Evolutionary conservation across 1,140 invertebrate genomes (phyloP), one percentile per base, ranked within the genome.

Genomic region (Dendroctonus ponderosae): DNA sequence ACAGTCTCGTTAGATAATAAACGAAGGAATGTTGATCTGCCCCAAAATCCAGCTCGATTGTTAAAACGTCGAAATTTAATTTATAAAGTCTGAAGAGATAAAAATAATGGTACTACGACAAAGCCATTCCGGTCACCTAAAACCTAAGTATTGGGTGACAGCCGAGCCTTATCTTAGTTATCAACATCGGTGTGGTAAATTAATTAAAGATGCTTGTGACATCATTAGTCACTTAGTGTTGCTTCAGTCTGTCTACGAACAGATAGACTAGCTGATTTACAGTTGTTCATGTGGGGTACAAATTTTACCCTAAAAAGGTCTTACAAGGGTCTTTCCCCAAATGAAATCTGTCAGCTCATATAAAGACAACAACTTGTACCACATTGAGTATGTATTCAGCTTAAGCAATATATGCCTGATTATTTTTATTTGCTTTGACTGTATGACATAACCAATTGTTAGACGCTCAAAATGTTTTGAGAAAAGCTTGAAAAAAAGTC

Each of bases 221-320:
- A 75, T 72, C 72, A 75, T 75, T 75, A 75, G 72, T 75, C 74
- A 75, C 74, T 75, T 75, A 75, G 62, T 65, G 63, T 69, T 69
- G 58, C 65, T 67, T 65, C 69, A 53, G 52, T 66, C 69, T 71
- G 65, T 70, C 69, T 71, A 72, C 72, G 71, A 71, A 72, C 70
- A 72, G 72, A 74, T 72, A 72, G 66, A 69, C 69, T 59, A 70
- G 48, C 67, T 74, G 72, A 74, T 74, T 74, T 74, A 74, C 72
- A 74, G 63, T 54, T 70, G 70, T 73, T 67, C 69, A 71, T 69
- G 69, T 72, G 66, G 69, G 68, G 69, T 72, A 70, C 49, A 62
- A 65, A 51, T 57, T 65, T 50, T 49, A 58, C 54, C 54, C 53
- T 57, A 49, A 58, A 58, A 65, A 58, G 54, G 54, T 49, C 53